Evolutionary conservation across 2,797 vertebrate genomes (phyloP), one percentile per base, ranked within the genome.

Genomic region (Pelodytes ibericus): DNA sequence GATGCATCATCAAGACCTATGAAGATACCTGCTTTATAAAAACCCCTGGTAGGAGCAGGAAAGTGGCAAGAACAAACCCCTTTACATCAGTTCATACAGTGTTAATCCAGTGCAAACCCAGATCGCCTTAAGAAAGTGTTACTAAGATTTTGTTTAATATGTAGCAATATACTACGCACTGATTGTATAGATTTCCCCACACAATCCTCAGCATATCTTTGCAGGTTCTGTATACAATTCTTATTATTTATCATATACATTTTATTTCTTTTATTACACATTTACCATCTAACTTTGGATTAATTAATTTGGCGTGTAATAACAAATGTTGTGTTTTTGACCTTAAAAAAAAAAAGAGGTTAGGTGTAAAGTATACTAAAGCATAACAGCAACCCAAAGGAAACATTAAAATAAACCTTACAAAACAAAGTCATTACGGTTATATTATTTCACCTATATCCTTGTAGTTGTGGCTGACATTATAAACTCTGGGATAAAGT

Each of bases 281-380:
- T 66, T 66, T 49, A 47, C 18, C 44, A 27, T 49, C 63, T 49
- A 24, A 53, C 22, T 58, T 18, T 33, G 31, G n/a, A 62, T 33
- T 16, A 64, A 65, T 53, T 7, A 4, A 20, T 20, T 41, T 44
- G 22, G 39, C 27, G 44, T 29, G 47, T 20, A 24, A 29, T 26
- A 53, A 53, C 53, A n/a, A n/a, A n/a, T 53, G 29, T 5, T 22
- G 9, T 65, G 31, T 33, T 57, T 47, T 29, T 39, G 47, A 27
- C 49, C 60, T 64, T 29, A 64, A 24, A 25, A 65, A 73, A 16
- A 30, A 44, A 24, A 72, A 10, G 26, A 51, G 41, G 33, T 20
- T 18, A 53, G 5, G n/a, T 5, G n/a, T 7, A 2, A 53, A 53
- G 5, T 36, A 53, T 39, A 11, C n/a, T 33, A 41, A 51, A 6